Evolutionary conservation across 2,888 invertebrate genomes (phyloP), one percentile per base, ranked within the genome.

Genomic region (Mythimna albipuncta): DNA sequence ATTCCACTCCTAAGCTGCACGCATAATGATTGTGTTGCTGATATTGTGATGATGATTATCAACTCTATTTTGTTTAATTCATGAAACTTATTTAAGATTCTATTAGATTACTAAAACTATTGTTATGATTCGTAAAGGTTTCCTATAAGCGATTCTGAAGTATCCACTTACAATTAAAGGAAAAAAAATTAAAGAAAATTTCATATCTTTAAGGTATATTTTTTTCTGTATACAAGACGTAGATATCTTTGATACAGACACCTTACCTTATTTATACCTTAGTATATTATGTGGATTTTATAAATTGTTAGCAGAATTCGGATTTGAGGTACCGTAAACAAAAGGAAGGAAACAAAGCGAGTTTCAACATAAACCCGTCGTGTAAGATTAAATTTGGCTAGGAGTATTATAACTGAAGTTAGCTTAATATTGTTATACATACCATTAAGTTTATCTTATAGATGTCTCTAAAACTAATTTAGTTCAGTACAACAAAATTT

Each of bases 351-450:
- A 0, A 32, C 6, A 0, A 35, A n/a, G n/a, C 5, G 13, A 32
- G 9, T 38, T 35, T 13, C 16, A 26, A 41, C 41, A 69, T 41
- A 50, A 57, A 38, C 13, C 38, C 62, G 50, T 44, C 26, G 44
- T 38, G n/a, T 0, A 10, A 6, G 11, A 77, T 70, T 70, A 44
- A 26, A 52, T 70, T 52, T 69, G 41, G 35, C 1, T 38, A 38
- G 35, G 32, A 52, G 59, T 11, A 38, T n/a, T 6, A 11, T 59
- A 21, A 38, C 21, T 44, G 9, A 41, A 10, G 6, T 52, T 65
- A 21, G 21, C 2, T 9, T 38, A 44, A 66, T 57, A 57, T 9
- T 38, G 32, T 72, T 21, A 10, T 6, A 19, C 19, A 6, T 6
- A 19, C 21, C 6, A 47, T 50, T 57, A 38, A 41, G 5, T 38